Conservation (phyloP, 1,140 invertebrate species). For the Nasonia longicornis region DNA sequence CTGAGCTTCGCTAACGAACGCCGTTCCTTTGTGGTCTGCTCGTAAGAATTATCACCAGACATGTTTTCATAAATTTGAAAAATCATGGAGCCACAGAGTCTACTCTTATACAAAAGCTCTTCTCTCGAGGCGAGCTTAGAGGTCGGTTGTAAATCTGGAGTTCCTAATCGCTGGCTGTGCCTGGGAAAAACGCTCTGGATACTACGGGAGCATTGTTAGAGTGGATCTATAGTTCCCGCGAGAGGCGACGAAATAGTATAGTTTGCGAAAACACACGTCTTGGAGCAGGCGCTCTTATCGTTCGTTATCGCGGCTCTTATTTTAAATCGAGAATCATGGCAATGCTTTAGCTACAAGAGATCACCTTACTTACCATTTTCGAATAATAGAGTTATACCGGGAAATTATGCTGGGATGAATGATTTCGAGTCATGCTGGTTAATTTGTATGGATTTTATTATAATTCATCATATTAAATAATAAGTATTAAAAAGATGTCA, state of each 20-base stretch:
- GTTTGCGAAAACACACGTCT: neutral
- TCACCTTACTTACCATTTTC: too few species aligned
- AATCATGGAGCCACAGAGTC: too few species aligned
- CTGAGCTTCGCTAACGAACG: too few species aligned
- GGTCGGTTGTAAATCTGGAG: neutral
- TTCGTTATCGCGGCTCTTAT: too few species aligned
- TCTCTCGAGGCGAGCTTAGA: neutral
- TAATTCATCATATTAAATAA: conserved; percentile 33
- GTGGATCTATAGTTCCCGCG: neutral
- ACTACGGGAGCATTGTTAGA: neutral
- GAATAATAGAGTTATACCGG: too few species aligned
- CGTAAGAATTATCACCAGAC: too few species aligned
- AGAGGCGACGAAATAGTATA: neutral
- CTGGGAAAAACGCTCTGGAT: neutral
- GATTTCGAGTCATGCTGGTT: neutral
- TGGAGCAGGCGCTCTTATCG: too few species aligned
- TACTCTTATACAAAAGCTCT: too few species aligned
- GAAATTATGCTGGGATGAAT: neutral
- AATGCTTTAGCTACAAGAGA: neutral
- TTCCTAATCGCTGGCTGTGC: neutral
- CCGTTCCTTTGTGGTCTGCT: too few species aligned
- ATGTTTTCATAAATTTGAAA: too few species aligned
- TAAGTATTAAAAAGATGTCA: conserved; percentile 14
- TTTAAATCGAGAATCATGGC: neutral
- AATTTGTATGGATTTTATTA: conserved; percentile 27